phyloP scores from a whole-genome alignment of 2,888 invertebrate species.

The Acrobasis repandana region DNA sequence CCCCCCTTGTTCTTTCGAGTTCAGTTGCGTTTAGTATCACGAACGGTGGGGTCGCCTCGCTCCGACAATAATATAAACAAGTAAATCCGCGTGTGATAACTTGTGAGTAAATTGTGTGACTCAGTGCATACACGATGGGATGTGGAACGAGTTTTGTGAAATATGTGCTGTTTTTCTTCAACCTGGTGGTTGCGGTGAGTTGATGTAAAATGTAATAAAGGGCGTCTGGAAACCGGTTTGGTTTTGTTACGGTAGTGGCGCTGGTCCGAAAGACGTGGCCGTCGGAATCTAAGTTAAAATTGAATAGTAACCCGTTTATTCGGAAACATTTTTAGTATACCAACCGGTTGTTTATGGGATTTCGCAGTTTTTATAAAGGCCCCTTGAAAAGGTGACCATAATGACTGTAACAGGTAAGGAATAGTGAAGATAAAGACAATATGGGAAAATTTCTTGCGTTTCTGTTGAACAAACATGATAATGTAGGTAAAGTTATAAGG shows the following conservation, averaged over 20 bases:
- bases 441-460: background rate
- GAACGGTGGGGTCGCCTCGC: constrained; percentile 40
- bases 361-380: constrained; percentile 5
- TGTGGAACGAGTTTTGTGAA: constrained; percentile 90
- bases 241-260: constrained; percentile 60
- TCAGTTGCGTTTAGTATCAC: constrained; percentile 65
- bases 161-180: constrained; percentile 91
- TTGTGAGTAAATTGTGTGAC: constrained; percentile 70
- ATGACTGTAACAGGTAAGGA: background rate
- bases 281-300: constrained; percentile 17
- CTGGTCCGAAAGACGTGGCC: constrained; percentile 57
- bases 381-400: constrained; percentile 12
- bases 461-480: background rate
- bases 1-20: constrained; percentile 43
- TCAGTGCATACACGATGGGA: constrained; percentile 81
- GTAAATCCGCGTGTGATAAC: constrained; percentile 63
- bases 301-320: constrained; percentile 6
- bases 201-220: constrained; percentile 31
- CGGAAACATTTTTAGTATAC: background rate
- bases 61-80: constrained; percentile 49
- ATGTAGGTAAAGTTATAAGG: too few species aligned
- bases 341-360: background rate
- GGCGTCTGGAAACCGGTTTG: constrained; percentile 69
- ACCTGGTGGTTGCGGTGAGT: constrained; percentile 90
- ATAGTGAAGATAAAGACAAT: background rate